Evolutionary conservation across 2,888 invertebrate species (phyloP), one percentile per base, ranked within the genome.

Genomic region (Gastrophysa polygoni): DNA sequence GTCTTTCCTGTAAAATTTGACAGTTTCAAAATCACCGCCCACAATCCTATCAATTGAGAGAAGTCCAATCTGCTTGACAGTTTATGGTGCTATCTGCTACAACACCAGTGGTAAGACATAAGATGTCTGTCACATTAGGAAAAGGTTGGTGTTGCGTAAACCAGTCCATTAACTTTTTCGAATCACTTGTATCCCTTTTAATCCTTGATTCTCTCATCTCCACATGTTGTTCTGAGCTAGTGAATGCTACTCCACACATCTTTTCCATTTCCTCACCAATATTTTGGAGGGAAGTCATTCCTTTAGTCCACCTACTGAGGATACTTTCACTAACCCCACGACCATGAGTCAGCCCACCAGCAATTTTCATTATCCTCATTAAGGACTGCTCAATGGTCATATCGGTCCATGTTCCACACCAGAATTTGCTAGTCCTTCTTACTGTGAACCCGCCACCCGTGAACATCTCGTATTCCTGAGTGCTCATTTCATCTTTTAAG

Each of bases 301-400:
- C 70, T 43, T 56, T 29, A 28, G 48, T 65, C 66, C 70, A 71
- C 56, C 57, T 50, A 6, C 55, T 17, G 3, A 72, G 52, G 3
- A 67, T 64, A 34, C 61, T 68, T 6, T 68, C 62, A 0, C 56
- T 61, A 2, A 67, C 46, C 6, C 60, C 71, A 44, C 68, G 67
- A 1, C 68, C 67, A 49, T 50, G 58, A 16, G 71, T 65, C 6
- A 65, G 29, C 8, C 75, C 75, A 16, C 69, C 68, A n/a, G 11
- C n/a, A 6, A 58, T 47, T 67, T 77, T 75, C 66, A 74, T 71
- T 1, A 57, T 21, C 52, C 68, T 54, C 74, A 76, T 78, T 5
- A 77, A 34, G 0, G 60, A 51, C 56, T 78, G 75, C 51, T 80
- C 77, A 44, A 79, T 78, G 1, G 68, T 73, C 71, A 71, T 69